Evolutionary conservation across 2,113 vertebrate species (phyloP), one percentile per base, ranked within the genome.

Genomic region (Pelmatolapia mariae): DNA sequence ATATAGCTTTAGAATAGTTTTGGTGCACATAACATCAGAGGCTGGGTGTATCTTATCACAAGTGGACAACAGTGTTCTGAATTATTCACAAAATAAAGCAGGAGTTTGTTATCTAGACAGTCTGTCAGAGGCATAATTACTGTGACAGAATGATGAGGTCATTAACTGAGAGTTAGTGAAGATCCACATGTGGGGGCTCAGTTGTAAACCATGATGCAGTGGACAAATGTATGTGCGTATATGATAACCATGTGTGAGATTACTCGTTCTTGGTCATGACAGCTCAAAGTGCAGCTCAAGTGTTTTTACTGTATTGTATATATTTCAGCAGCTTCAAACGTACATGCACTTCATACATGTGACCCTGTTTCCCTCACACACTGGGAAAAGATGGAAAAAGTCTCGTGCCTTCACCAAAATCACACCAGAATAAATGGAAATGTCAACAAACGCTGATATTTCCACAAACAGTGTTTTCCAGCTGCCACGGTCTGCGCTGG

Each of bases 31-130:
- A 76, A 10, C 24, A 19, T 50, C 54, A 43, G 52, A 11, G 8
- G 18, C 79, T 78, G 68, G 61, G 24, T 24, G 56, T 38, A 22
- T 40, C 18, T 79, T 68, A 81, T 81, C 13, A 36, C 68, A 78
- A 56, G 59, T 63, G 59, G 18, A 36, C 18, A 36, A 63, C 80
- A 86, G 79, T 45, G 26, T 80, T 66, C n/a, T 86, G 87, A 85
- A 38, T 87, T 91, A 84, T 91, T 92, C 89, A 90, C 71, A 79
- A 95, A 87, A 57, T 71, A 92, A 94, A 95, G 89, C 86, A 94
- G 47, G 26, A 88, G 22, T 87, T 87, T 86, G 83, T 91, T 87
- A 85, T 89, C 88, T 2, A 19, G 57, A 85, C 63, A 59, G 22
- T 63, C 47, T 4, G 52, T 73, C 87, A 93, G 84, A 88, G 40